Evolutionary conservation across 2,888 invertebrate genomes (phyloP), one percentile per base, ranked within the genome.

Genomic region (Caenorhabditis sinica): DNA sequence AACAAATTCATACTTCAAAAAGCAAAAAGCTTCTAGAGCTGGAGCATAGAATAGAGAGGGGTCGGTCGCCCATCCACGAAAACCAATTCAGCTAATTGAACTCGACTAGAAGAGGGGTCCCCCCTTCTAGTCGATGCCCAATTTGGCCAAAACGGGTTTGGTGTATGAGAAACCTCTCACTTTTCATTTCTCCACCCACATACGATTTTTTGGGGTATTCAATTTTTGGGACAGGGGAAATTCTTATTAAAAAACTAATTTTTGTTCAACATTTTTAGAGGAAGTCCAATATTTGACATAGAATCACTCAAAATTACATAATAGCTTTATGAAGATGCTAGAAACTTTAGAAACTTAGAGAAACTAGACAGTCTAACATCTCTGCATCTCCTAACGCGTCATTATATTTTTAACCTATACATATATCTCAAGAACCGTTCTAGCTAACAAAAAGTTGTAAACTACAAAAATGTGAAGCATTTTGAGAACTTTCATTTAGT

Each of bases 51-150:
- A n/a, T 40, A 40, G 49, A 8, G 23, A 6, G 17, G 43, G 40
- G 65, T 9, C 13, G 11, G 6, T 40, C 40, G 36, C 3, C 51
- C 28, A 9, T 2, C 15, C n/a, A 6, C n/a, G 60, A 60, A 79
- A 79, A 79, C 79, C 79, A 79, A 79, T 79, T 79, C 79, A 65
- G 33, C 71, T 79, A 79, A 79, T 79, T 79, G 79, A 72, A 79
- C 69, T 33, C 69, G 77, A 77, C 69, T 28, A 6, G 15, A 15
- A 11, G 13, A 28, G 15, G n/a, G 8, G 0, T 11, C 51, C 28
- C 56, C 45, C 33, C 49, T 20, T 40, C 51, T 25, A 43, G 25
- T 43, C 36, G 23, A 40, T 49, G 0, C 15, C 68, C 33, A 36
- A 15, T 69, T 36, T n/a, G n/a, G n/a, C 68, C 51, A 36, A 40